Base-by-base conservation (phyloP, 2,113 vertebrate genomes). In the Raja brachyura region DNA sequence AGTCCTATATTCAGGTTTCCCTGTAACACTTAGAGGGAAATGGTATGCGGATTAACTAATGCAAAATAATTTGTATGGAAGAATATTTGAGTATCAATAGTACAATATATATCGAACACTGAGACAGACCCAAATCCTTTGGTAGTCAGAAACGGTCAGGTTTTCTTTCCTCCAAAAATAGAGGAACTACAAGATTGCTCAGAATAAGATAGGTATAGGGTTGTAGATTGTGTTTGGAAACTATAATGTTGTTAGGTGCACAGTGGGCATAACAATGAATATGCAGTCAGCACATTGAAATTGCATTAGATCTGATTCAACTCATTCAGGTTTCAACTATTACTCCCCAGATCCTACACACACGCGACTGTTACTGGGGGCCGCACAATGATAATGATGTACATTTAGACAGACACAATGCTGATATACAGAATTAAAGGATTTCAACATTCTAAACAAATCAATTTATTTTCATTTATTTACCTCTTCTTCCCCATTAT, bases 401-500 rank as follows among this genome's bases (percentile, higher is more conserved):
- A 63, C 4, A 31, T n/a, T 5, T 11, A 31, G 59, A 28, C 10
- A 61, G 25, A 66, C 56, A 86, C 13, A 13, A 86, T 31, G 28
- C 61, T 63, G 28, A 85, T 20, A 86, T 9, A 61, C 56, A 14
- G 4, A 88, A 54, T n/a, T 63, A 63, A n/a, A 6, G 14, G 9
- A 48, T 22, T 74, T 28, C 31, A 48, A 73, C 70, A 25, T 74
- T 73, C 33, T 73, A 25, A 92, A 74, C 63, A 92, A 33, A 68
- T 20, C 3, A 33, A 0, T 68, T 73, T 31, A 70, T 70, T 68
- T 54, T 74, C 68, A 92, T 92, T 39, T 73, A 48, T 68, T 70
- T 73, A 92, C 90, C 68, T 92, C 90, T 92, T 92, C 90, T 20
- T 92, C 90, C 10, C 90, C 90, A 73, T 22, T 70, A 73, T 92